phyloP scores from a whole-genome alignment of 1,140 invertebrate species.

The Ooceraea biroi region DNA sequence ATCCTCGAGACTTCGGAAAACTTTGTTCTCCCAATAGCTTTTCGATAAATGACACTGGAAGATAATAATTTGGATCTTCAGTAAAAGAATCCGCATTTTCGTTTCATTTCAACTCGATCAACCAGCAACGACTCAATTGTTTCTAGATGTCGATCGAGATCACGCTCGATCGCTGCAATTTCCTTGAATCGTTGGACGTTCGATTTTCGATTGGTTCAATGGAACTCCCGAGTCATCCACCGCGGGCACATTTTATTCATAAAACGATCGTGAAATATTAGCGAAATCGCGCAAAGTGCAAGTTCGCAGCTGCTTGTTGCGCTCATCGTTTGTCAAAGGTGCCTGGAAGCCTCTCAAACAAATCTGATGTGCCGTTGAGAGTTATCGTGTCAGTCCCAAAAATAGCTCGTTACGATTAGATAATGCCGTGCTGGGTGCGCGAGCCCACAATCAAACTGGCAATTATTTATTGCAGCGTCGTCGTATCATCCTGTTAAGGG shows the following conservation, averaged over 20 bases:
- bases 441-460: slow-evolving; percentile 19
- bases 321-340: neutral
- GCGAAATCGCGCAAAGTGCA: no score
- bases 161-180: no score
- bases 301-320: neutral
- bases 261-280: no score
- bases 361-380: neutral
- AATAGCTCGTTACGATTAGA: slow-evolving; percentile 10
- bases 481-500: slow-evolving; percentile 53
- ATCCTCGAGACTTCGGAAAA: neutral
- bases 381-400: neutral
- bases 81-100: neutral
- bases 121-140: neutral
- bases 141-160: neutral
- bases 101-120: neutral
- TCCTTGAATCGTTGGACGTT: no score
- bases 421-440: neutral
- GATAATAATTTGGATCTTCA: slow-evolving; percentile 16
- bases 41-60: neutral
- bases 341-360: neutral
- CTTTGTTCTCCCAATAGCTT: neutral
- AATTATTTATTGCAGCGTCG: slow-evolving; percentile 60
- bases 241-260: no score
- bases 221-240: no score
- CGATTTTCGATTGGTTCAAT: no score